Evolutionary conservation across 2,888 invertebrate genomes (phyloP), one percentile per base, ranked within the genome.

Genomic region (Adelognathus sp.): DNA sequence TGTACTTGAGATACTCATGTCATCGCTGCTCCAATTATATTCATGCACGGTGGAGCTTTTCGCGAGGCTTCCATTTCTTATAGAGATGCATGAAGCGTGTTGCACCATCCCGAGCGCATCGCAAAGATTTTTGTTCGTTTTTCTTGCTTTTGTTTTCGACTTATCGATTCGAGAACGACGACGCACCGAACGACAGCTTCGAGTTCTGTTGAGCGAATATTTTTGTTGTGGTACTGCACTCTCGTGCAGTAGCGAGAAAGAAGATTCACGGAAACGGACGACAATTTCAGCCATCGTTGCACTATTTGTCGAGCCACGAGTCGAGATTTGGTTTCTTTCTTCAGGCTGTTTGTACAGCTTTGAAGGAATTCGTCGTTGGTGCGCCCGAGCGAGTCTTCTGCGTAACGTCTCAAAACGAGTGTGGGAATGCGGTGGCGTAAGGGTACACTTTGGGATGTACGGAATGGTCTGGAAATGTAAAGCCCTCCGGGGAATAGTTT

Each of bases 311-410:
- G 75, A 66, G 70, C 61, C 60, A 60, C 58, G 39, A 72, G 64
- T 60, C 52, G 78, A 82, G 79, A 81, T 82, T 79, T 66, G 76
- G 82, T 79, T 79, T 75, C 78, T 82, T 82, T 81, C 76, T 76
- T 74, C 46, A 50, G 64, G 79, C 71, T 82, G 79, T 82, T 82
- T 82, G 80, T 41, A 69, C 61, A 56, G 77, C 46, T 54, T 54
- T 54, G 54, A 54, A 54, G 54, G 54, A 27, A 29, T 54, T 54
- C 14, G n/a, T 5, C 2, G 54, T 54, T 29, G 54, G 29, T 54
- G 54, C 7, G 54, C 27, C 5, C 16, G 21, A 7, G 54, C 29
- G 54, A 54, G 50, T 50, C 29, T 29, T 29, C 5, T 54, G 29
- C 29, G 29, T 4, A 54, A 54, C 14, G 54, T 54, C 54, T 54